Base-by-base conservation (phyloP, 2,797 vertebrate species). In the Alectoris magna region DNA sequence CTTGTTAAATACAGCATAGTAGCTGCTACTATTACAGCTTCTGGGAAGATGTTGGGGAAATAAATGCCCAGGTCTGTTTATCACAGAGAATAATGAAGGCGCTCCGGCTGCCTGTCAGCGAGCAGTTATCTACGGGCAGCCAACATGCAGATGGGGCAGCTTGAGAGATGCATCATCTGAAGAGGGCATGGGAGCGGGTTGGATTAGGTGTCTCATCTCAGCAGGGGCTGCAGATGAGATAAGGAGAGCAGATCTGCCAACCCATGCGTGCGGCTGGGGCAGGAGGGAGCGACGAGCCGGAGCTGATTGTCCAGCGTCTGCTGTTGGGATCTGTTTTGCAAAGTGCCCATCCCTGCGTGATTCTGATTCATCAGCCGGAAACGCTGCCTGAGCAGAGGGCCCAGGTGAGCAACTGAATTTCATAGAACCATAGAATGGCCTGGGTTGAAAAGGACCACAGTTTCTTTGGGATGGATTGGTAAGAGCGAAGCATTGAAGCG, bases 51-150 rank as follows among this genome's bases (percentile, higher is more conserved):
- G 60, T 36, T 7, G 24, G 27, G 39, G 69, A 38, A 48, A 53
- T 43, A 10, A 51, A 55, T 62, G 36, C 53, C 1, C 36, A 16
- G 67, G n/a, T 55, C 51, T 67, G 62, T 51, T 83, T 51, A 53
- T 84, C 64, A 55, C 41, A 16, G 10, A 66, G 56, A 60, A 4
- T 43, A 64, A 77, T 0, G 34, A 51, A 64, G 49, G 56, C 0
- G 7, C 43, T 6, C 13, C 0, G 5, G 38, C 3, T 0, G 23
- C 51, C 64, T 12, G 24, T 8, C 74, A 8, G 41, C 3, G 4
- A 27, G 22, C n/a, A 2, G 36, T 70, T 70, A 46, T 48, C 76
- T 68, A 49, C 46, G 43, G 69, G 63, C 22, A 38, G 3, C 62
- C 14, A 4, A 6, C 10, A 1, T 0, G 26, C 21, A 7, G 34